Conservation (phyloP, 2,888 invertebrate genomes). For the Protonemura montana region DNA sequence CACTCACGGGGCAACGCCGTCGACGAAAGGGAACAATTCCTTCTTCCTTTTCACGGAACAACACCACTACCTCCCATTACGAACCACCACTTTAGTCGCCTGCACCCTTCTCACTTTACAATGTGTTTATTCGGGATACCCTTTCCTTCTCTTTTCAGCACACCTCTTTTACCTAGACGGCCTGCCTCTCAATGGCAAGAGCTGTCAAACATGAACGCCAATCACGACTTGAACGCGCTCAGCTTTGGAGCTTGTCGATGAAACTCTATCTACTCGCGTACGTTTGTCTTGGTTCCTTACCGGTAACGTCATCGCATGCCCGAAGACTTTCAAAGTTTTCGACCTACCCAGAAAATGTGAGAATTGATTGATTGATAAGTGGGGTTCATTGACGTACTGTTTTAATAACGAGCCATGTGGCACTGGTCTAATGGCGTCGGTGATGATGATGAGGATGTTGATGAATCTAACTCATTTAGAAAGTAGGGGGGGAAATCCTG, state of each 20-base stretch:
- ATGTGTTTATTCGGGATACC: slow-evolving; percentile 14
- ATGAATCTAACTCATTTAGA: too few relatives aligned
- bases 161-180: not conserved
- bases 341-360: too few relatives aligned
- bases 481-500: too few relatives aligned
- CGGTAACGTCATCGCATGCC: not conserved
- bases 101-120: slow-evolving; percentile 34
- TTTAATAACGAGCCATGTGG: too few relatives aligned
- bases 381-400: too few relatives aligned
- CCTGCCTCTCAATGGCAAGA: not conserved
- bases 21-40: slow-evolving; percentile 27
- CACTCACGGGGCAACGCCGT: not conserved
- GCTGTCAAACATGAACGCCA: slow-evolving; percentile 29
- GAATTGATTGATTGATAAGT: too few relatives aligned
- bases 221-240: not conserved
- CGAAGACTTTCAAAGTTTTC: not conserved
- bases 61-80: slow-evolving; percentile 38
- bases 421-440: too few relatives aligned
- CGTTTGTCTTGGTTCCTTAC: not conserved
- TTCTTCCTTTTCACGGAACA: slow-evolving; percentile 32
- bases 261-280: not conserved
- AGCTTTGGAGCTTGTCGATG: slow-evolving; percentile 8
- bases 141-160: not conserved
- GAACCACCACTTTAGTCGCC: slow-evolving; percentile 16
- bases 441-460: too few relatives aligned